These are phyloP conservation scores for Microcebus ravelobensis DNA, from an alignment of 2,113 vertebrate species.

Conservation along the genomic window DNA sequence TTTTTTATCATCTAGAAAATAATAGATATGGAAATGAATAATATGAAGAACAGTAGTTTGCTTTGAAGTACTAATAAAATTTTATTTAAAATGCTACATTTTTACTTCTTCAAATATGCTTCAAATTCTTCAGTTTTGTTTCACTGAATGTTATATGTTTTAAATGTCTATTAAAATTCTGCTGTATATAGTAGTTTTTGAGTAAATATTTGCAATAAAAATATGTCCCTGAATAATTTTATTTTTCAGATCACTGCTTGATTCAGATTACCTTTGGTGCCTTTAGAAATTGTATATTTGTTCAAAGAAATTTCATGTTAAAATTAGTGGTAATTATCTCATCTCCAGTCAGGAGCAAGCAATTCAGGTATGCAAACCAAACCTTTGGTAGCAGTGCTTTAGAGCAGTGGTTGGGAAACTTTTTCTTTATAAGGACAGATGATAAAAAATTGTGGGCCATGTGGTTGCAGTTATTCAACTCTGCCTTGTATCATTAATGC, in stretches of 20 bases:
- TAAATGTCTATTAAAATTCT: conserved; percentile 82
- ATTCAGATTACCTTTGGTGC: conserved; percentile 54
- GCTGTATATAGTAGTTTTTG: conserved; percentile 89
- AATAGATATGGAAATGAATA: conserved; percentile 80
- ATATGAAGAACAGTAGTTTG: conserved; percentile 82
- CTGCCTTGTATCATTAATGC: background rate
- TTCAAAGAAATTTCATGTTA: conserved; percentile 41
- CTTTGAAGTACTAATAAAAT: conserved; percentile 79
- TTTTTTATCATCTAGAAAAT: conserved; percentile 78
- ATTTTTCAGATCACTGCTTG: conserved; percentile 71
- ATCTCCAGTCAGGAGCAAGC: background rate
- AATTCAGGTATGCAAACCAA: background rate
- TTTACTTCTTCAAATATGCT: conserved; percentile 84
- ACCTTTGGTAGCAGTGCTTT: background rate
- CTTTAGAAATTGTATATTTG: conserved; percentile 28
- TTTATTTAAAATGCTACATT: conserved; percentile 80
- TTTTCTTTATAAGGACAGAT: background rate
- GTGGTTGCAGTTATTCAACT: background rate
- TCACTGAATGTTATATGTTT: conserved; percentile 86
- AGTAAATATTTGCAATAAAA: conserved; percentile 91
- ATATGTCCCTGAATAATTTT: conserved; percentile 81
- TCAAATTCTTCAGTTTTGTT: conserved; percentile 84
- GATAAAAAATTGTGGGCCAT: background rate
- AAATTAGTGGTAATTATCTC: background rate
- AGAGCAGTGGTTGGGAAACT: background rate